phyloP scores from a whole-genome alignment of 2,113 vertebrate species.

The Paracanthobrama guichenoti region DNA sequence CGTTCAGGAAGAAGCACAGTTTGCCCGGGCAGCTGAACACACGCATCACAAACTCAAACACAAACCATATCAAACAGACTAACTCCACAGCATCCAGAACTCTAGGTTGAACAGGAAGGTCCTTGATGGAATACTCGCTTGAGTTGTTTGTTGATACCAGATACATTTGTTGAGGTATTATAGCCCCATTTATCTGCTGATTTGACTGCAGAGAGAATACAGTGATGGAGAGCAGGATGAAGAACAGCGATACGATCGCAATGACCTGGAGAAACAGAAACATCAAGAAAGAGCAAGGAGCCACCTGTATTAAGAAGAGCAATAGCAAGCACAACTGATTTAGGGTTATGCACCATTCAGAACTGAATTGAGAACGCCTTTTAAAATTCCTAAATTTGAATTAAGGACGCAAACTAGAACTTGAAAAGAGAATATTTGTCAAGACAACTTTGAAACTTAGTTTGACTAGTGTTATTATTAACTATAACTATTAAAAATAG shows the following conservation, averaged over 20 bases:
- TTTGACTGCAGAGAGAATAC: neutral
- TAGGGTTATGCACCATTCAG: neutral
- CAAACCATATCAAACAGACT: conserved; percentile 13
- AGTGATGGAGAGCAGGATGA: conserved; percentile 18
- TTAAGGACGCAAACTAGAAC: no score
- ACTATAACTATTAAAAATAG: no score
- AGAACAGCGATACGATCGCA: neutral
- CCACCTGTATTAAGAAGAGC: neutral
- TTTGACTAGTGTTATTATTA: no score
- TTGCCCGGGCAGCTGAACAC: neutral
- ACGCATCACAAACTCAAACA: conserved; percentile 7
- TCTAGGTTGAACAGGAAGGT: neutral
- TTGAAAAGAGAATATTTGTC: no score
- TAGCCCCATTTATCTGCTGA: neutral
- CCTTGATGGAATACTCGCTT: fast-evolving
- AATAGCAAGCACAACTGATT: neutral
- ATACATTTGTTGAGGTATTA: no score
- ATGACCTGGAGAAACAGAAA: conserved; percentile 22
- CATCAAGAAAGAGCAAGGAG: neutral
- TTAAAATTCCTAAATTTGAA: no score
- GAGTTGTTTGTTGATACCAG: neutral
- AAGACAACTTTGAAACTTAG: no score
- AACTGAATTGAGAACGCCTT: no score
- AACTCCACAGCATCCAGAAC: neutral
- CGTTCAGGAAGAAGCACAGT: neutral